Evolutionary conservation across 2,113 vertebrate genomes (phyloP).

Genomic region (Platysternon megacephalum): DNA sequence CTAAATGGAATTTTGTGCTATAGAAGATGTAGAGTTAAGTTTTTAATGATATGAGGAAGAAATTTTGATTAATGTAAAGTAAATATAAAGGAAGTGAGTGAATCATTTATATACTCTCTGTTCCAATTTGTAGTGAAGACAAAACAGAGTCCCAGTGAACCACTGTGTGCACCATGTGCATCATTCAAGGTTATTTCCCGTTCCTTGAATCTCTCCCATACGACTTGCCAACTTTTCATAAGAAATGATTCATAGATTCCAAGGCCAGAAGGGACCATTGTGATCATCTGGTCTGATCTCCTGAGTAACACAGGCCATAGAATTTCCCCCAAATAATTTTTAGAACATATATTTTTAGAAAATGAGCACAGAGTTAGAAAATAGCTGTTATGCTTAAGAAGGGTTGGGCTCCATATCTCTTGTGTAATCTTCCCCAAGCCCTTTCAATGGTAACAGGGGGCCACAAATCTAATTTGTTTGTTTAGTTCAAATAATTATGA

Average conservation of each 20-base stretch:
- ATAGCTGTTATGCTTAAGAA: not conserved
- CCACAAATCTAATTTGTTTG: not conserved
- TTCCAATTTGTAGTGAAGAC: not conserved
- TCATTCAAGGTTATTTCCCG: constrained; percentile 15
- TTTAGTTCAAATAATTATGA: not conserved
- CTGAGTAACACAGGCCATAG: not conserved
- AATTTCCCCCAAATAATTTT: not conserved
- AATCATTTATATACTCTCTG: not conserved
- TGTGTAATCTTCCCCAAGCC: not conserved
- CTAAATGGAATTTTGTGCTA: accelerated
- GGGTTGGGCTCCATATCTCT: not conserved
- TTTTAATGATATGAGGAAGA: not conserved
- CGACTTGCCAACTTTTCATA: not conserved
- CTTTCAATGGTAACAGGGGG: not conserved
- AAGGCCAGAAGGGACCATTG: not conserved
- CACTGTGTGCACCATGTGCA: not conserved
- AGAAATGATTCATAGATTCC: not conserved
- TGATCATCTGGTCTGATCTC: not conserved
- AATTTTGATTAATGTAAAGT: not conserved
- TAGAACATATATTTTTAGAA: not conserved
- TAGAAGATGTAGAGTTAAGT: not conserved
- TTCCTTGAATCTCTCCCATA: not conserved
- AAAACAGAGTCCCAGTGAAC: constrained; percentile 2
- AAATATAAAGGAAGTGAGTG: not conserved
- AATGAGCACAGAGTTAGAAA: not conserved